A percentile compares a stretch with the other conserved stretches of the same genome.
These are phyloP conservation scores for Porphyrio hochstetteri DNA, from an alignment of 2,113 vertebrate genomes.

Conservation along the genomic window DNA sequence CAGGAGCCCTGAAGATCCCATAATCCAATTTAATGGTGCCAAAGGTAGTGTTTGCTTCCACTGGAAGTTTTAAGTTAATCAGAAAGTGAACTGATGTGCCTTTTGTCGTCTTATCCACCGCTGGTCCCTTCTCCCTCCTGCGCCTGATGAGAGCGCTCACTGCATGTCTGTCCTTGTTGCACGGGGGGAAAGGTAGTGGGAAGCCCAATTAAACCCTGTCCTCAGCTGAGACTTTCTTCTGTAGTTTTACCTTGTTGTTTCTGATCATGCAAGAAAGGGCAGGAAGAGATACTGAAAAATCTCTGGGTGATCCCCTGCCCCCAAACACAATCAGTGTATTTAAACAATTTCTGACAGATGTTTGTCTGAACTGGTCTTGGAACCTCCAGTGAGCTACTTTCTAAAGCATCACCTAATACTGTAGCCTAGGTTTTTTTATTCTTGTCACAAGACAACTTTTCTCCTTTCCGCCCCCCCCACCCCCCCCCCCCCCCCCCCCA, in stretches of 20 bases:
- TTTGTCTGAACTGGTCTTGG: background rate
- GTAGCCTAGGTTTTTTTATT: background rate
- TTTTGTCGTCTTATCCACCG: background rate
- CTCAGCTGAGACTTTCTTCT: background rate
- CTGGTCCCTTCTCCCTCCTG: background rate
- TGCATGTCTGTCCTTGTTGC: background rate
- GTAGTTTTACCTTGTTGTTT: background rate
- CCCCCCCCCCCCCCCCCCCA: too few relatives aligned
- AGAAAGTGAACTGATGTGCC: background rate
- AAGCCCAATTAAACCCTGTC: background rate
- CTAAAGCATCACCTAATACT: background rate
- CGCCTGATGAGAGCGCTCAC: background rate
- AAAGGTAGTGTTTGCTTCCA: background rate
- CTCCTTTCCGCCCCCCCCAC: background rate
- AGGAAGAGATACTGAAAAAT: background rate
- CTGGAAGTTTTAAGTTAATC: background rate
- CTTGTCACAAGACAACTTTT: background rate
- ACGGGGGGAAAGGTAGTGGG: background rate
- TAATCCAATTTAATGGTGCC: background rate
- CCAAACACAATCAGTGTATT: background rate
- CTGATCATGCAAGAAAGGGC: background rate
- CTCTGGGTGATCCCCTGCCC: background rate
- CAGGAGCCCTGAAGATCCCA: background rate
- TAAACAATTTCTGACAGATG: background rate
- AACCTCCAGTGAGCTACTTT: background rate